Conservation (phyloP, 2,888 invertebrate genomes). For the Linhomoeus sp. region DNA sequence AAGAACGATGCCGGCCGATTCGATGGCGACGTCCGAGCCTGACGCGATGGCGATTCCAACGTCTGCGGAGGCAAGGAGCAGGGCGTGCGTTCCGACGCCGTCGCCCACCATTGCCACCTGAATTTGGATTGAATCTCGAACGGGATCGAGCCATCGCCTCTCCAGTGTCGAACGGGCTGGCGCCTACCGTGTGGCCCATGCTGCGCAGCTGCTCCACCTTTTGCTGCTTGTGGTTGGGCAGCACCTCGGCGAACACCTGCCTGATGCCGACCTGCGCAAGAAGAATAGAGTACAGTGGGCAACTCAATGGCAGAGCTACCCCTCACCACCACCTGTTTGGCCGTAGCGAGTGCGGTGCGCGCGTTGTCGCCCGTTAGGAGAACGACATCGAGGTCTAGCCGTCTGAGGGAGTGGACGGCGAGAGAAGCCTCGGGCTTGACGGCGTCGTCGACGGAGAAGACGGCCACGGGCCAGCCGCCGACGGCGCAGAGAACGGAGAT, state of each 20-base stretch:
- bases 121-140: too few relatives aligned
- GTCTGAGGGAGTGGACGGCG: constrained; percentile 57
- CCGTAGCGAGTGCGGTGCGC: constrained; percentile 58
- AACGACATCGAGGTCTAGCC: constrained; percentile 75
- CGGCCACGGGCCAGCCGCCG: constrained; percentile 50
- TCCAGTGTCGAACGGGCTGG: constrained; percentile 52
- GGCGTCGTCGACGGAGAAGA: constrained; percentile 78
- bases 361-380: constrained; percentile 89
- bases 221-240: constrained; percentile 84
- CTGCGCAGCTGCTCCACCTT: constrained; percentile 22
- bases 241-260: constrained; percentile 85
- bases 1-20: constrained; percentile 92
- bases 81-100: constrained; percentile 95
- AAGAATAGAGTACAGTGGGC: background rate
- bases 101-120: constrained; percentile 95
- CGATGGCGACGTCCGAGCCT: constrained; percentile 95
- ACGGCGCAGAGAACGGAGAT: constrained; percentile 77
- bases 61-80: constrained; percentile 83
- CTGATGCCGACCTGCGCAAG: constrained; percentile 68
- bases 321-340: constrained; percentile 14
- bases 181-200: too few relatives aligned
- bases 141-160: background rate
- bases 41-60: constrained; percentile 94
- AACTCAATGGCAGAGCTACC: background rate
- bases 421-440: constrained; percentile 89